These are phyloP conservation scores for Pangasius sanitwongsei DNA, from an alignment of 2,797 vertebrate genomes.

Conservation along the genomic window DNA sequence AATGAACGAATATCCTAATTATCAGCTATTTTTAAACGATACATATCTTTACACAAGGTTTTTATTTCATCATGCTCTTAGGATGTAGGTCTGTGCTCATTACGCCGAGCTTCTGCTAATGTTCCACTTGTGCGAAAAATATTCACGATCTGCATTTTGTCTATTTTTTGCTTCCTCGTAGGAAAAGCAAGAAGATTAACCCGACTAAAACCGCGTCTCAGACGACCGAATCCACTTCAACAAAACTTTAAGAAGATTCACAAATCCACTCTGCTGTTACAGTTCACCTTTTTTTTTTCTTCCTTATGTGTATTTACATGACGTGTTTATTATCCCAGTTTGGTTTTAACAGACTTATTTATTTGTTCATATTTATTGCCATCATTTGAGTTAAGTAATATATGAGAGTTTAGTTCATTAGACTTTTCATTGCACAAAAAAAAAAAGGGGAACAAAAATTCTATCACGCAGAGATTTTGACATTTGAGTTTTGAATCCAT, in stretches of 20 bases:
- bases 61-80: neutral
- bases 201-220: neutral
- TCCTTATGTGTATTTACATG: neutral
- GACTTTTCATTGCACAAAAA: too few relatives aligned
- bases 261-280: neutral
- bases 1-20: too few relatives aligned
- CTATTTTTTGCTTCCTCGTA: neutral
- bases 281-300: neutral
- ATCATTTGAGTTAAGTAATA: neutral
- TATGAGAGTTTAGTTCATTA: neutral
- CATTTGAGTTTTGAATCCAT: neutral
- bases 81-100: neutral
- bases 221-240: too few relatives aligned
- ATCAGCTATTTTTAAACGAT: neutral
- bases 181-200: constrained; percentile 14
- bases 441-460: neutral
- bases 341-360: constrained; percentile 17
- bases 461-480: neutral
- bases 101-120: neutral
- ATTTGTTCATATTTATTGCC: constrained; percentile 36
- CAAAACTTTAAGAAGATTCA: neutral
- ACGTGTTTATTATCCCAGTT: neutral
- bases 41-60: neutral
- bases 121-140: neutral
- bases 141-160: too few relatives aligned